Evolutionary conservation across 1,140 invertebrate genomes (phyloP), one percentile per base, ranked within the genome.

Genomic region (Drosophila grimshawi): DNA sequence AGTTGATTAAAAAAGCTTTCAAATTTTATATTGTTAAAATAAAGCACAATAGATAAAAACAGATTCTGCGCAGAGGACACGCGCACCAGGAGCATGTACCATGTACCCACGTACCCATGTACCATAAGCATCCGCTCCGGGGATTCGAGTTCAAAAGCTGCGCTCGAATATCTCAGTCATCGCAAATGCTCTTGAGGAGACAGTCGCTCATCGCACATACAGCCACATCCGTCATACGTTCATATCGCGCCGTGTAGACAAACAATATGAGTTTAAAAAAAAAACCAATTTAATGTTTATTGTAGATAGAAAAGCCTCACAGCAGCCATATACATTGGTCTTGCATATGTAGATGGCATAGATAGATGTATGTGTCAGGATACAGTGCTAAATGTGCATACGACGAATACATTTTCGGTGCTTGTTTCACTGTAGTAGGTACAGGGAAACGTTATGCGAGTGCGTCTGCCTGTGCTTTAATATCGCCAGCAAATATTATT

Each of bases 31-130:
- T 49, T 74, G 71, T 74, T 74, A 74, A 69, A 74, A 57, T 11
- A 49, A 62, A 49, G 52, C 45, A 37, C 29, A n/a, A 6, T 30
- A 66, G 52, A 48, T 48, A 27, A n/a, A 43, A 43, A 30, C 71
- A 63, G 71, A 65, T 69, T 74, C 65, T 75, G 72, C 72, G 72
- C 72, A 75, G 39, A 70, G 49, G 32, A 52, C 32, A 60, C 37
- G 60, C 53, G 69, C 69, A 59, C n/a, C 46, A 60, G 2, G 30
- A 46, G 41, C 57, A 32, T 48, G 59, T 48, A 19, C 29, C 6
- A 30, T 45, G n/a, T 45, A 30, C 11, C 19, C 19, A 19, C 19
- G 19, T 19, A 19, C 0, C 19, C 32, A 43, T 55, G 27, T 57
- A 46, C 30, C 30, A 60, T 32, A 11, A 45, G 41, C 60, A 70